These are phyloP conservation scores for Diachasmimorpha longicaudata DNA, from an alignment of 1,140 invertebrate species.

Conservation along the genomic window DNA sequence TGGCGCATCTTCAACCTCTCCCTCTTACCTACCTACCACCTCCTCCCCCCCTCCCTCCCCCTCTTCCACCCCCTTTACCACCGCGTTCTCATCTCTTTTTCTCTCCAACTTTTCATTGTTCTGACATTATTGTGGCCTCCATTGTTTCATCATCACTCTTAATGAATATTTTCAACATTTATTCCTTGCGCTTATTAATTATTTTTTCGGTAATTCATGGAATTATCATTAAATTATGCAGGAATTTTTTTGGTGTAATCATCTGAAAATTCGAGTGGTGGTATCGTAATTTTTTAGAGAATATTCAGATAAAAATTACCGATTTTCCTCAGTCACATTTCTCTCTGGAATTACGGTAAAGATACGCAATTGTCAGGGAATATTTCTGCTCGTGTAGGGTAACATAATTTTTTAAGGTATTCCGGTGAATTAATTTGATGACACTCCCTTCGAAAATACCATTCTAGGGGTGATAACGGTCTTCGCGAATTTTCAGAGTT, in stretches of 20 bases:
- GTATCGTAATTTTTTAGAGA: too few species aligned
- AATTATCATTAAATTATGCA: not conserved
- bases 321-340: too few species aligned
- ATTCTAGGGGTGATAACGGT: not conserved
- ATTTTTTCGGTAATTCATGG: not conserved
- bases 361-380: too few species aligned
- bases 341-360: too few species aligned
- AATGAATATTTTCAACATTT: constrained; percentile 22
- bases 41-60: not conserved
- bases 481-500: not conserved
- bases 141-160: constrained; percentile 1
- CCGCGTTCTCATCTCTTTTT: not conserved
- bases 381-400: too few species aligned
- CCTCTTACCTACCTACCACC: not conserved
- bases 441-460: too few species aligned
- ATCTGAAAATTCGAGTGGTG: too few species aligned
- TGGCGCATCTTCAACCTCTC: not conserved
- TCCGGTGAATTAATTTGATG: too few species aligned
- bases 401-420: too few species aligned
- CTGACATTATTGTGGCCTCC: constrained; percentile 8
- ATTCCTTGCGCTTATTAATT: not conserved
- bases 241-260: too few species aligned
- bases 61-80: not conserved
- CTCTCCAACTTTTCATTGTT: not conserved
- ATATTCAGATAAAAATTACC: too few species aligned